phyloP scores from a whole-genome alignment of 2,113 vertebrate genomes.

The Lontra canadensis region DNA sequence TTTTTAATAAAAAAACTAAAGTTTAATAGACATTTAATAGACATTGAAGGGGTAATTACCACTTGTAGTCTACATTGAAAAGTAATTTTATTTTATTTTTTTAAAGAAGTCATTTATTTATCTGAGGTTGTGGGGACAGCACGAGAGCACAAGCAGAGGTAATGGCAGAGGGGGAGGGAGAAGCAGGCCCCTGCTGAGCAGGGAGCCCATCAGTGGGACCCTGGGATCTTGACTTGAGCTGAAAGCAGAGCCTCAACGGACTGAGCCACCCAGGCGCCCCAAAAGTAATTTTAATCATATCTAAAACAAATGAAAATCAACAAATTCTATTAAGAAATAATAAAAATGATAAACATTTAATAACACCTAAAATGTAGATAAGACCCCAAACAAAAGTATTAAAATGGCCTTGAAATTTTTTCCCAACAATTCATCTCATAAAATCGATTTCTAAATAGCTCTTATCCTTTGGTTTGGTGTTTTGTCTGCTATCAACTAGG shows the following conservation, averaged over 20 bases:
- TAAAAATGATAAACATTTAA: conserved; percentile 85
- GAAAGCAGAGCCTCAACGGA: too few relatives aligned
- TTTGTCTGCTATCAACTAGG: conserved; percentile 83
- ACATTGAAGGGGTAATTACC: conserved; percentile 84
- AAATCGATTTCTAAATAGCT: conserved; percentile 82
- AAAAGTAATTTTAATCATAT: conserved; percentile 73
- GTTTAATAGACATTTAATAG: conserved; percentile 89
- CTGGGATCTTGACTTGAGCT: too few relatives aligned
- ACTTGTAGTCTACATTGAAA: conserved; percentile 86
- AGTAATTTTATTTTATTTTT: conserved; percentile 76
- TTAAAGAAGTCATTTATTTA: too few relatives aligned
- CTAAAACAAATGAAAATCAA: conserved; percentile 87
- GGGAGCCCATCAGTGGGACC: too few relatives aligned
- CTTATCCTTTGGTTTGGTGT: conserved; percentile 87
- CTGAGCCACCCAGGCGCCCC: too few relatives aligned
- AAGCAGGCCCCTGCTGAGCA: too few relatives aligned
- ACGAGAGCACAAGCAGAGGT: too few relatives aligned
- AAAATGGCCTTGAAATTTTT: conserved; percentile 82
- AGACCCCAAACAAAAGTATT: conserved; percentile 85
- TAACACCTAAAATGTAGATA: conserved; percentile 84
- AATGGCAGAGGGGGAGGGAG: too few relatives aligned
- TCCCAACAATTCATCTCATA: conserved; percentile 70
- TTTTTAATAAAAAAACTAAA: conserved; percentile 75
- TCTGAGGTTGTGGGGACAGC: too few relatives aligned
- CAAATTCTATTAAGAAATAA: conserved; percentile 85